Evolutionary conservation across 2,113 vertebrate species (phyloP), one percentile per base, ranked within the genome.

Genomic region (Rousettus leschenaultii): DNA sequence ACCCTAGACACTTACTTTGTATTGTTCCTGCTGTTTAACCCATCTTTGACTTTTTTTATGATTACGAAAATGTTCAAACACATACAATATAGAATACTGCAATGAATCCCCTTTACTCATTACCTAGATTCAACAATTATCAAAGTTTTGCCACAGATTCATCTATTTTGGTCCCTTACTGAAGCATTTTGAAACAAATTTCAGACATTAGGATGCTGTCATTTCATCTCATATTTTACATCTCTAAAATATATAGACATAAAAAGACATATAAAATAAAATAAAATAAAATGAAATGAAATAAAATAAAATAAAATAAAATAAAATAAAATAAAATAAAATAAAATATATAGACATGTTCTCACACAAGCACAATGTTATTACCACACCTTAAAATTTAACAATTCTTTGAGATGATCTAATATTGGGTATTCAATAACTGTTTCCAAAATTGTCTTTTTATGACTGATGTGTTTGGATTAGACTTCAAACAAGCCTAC

Each of bases 181-280:
- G 19, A 75, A 86, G 30, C 86, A 63, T 77, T 95, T 90, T 71
- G 78, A 84, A 75, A 57, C 57, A 89, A 94, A 79, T 85, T 74
- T 6, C 48, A 89, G 55, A 75, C 13, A 38, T 53, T 57, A 68
- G 19, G 22, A 30, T 48, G 7, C 22, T 73, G 33, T 84, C 63
- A 12, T 84, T 71, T 84, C 30, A 80, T 33, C 13, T 40, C n/a
- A 21, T 74, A 85, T n/a, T 43, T 92, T 59, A 38, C 30, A 33
- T 59, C n/a, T 86, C 38, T 75, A 74, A 93, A 89, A 38, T 43
- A 43, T 19, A 30, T 14, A 74, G 26, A 86, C 66, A 66, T 85
- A 51, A 51, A 51, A 51, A 51, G 48, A 4, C 48, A 40, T 14
- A 51, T 14, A 48, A 48, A 48, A 48, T 48, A n/a, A 48, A 48